Conservation (phyloP, 1,140 invertebrate genomes). For the Eufriesea mexicana region DNA sequence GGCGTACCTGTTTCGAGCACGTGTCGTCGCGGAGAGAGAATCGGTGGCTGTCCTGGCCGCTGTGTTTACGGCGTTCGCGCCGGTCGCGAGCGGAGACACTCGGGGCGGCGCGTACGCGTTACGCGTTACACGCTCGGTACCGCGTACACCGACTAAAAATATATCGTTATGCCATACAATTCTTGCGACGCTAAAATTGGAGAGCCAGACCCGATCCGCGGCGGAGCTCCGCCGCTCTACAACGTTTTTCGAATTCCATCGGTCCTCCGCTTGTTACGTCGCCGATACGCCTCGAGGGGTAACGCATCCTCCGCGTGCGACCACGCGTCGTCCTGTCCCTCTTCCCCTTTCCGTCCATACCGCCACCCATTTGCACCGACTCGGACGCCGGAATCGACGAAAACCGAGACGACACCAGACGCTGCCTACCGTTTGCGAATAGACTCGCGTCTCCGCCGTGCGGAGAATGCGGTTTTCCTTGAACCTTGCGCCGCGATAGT, state of each 20-base stretch:
- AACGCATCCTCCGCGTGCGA: neutral
- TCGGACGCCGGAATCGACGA: too few relatives aligned
- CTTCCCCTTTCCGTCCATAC: too few relatives aligned
- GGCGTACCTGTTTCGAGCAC: constrained; percentile 23
- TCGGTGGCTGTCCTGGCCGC: neutral
- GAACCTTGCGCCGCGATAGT: constrained; percentile 72
- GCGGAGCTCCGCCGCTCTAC: neutral
- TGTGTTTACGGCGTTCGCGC: constrained; percentile 6
- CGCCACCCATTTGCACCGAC: too few relatives aligned
- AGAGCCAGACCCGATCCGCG: neutral
- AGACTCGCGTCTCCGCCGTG: constrained; percentile 38
- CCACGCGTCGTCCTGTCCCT: too few relatives aligned
- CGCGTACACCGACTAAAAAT: constrained; percentile 46
- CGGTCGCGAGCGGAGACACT: neutral
- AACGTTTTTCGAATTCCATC: neutral
- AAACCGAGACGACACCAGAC: neutral
- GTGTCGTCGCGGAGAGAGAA: constrained; percentile 16
- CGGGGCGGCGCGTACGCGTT: neutral
- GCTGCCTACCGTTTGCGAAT: constrained; percentile 47
- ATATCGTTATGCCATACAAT: constrained; percentile 49
- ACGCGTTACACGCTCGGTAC: neutral
- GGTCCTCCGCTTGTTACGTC: too few relatives aligned
- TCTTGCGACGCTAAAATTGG: constrained; percentile 50
- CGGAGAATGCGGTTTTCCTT: constrained; percentile 74
- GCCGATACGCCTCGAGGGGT: neutral